Evolutionary conservation across 2,113 vertebrate genomes (phyloP).

Genomic region (Aythya baeri): DNA sequence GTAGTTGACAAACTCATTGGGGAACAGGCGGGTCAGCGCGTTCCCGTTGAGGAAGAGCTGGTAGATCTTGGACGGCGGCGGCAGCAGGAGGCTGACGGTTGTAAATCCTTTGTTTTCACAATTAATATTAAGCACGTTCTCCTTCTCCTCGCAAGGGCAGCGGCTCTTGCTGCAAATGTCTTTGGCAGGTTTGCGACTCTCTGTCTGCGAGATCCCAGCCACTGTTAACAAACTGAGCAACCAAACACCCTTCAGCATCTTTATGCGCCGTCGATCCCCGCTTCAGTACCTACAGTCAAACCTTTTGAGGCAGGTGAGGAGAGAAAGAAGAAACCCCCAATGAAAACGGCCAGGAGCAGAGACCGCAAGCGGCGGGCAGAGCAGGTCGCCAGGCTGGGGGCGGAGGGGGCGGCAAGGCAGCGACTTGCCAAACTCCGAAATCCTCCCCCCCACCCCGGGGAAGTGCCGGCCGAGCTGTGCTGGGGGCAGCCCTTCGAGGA

Average conservation of each 20-base stretch:
- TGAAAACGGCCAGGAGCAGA: slow-evolving; percentile 63
- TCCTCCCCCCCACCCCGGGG: neutral
- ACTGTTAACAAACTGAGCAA: slow-evolving; percentile 92
- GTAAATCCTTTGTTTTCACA: slow-evolving; percentile 99
- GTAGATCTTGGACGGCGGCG: slow-evolving; percentile 92
- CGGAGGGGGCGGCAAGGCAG: neutral
- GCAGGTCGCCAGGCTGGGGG: neutral
- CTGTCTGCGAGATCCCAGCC: slow-evolving; percentile 87
- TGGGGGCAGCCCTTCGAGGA: neutral
- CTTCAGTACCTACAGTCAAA: slow-evolving; percentile 77
- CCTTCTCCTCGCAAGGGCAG: slow-evolving; percentile 94
- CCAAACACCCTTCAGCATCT: slow-evolving; percentile 96
- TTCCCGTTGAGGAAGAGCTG: slow-evolving; percentile 98
- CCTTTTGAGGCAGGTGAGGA: slow-evolving; percentile 50
- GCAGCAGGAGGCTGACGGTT: slow-evolving; percentile 88
- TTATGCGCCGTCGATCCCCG: slow-evolving; percentile 78
- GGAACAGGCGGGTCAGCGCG: slow-evolving; percentile 88
- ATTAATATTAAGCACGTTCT: slow-evolving; percentile 95
- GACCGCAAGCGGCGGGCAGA: neutral
- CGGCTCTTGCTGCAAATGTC: slow-evolving; percentile 97
- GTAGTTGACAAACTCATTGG: slow-evolving; percentile 95
- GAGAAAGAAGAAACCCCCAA: slow-evolving; percentile 65
- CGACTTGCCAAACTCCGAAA: slow-evolving; percentile 23
- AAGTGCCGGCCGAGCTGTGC: neutral
- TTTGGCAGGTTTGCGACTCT: slow-evolving; percentile 97